Conservation (phyloP, 2,888 invertebrate species). For the Apoda limacodes region DNA sequence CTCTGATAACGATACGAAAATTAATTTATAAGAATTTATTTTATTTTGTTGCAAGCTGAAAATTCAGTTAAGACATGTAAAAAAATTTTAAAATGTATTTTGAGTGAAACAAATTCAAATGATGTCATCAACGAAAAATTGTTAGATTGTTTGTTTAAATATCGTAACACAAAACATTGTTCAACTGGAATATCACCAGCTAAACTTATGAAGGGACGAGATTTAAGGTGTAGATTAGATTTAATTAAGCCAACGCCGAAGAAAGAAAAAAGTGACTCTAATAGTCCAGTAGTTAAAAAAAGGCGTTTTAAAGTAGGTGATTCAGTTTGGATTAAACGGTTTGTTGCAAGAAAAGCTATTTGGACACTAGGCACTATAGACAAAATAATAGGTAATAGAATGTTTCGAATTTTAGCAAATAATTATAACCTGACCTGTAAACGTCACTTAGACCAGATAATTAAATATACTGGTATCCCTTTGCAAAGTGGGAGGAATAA, state of each 20-base stretch:
- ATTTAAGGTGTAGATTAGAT: slow-evolving; percentile 17
- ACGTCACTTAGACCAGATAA: too few relatives aligned
- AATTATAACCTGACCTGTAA: too few relatives aligned
- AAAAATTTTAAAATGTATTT: slow-evolving; percentile 18
- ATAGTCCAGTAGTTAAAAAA: too few relatives aligned
- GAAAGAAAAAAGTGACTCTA: too few relatives aligned
- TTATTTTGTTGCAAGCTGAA: slow-evolving; percentile 15
- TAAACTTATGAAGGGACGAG: slow-evolving; percentile 18
- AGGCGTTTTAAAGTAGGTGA: slow-evolving; percentile 10
- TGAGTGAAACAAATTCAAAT: slow-evolving; percentile 7
- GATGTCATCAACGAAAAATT: slow-evolving; percentile 11
- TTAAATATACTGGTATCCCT: too few relatives aligned
- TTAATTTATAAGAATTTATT: slow-evolving; percentile 12
- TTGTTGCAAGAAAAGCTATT: slow-evolving; percentile 8
- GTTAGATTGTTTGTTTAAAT: too few relatives aligned
- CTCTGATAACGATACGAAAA: slow-evolving; percentile 18
- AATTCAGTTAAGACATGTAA: slow-evolving; percentile 16
- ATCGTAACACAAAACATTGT: too few relatives aligned
- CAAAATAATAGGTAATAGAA: slow-evolving; percentile 13
- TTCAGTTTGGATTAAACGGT: slow-evolving; percentile 16
- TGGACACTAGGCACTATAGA: slow-evolving; percentile 10
- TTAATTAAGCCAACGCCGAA: slow-evolving; percentile 6
- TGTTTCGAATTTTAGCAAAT: slow-evolving; percentile 10
- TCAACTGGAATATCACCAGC: too few relatives aligned
- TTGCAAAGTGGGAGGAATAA: too few relatives aligned